These are phyloP conservation scores for Elgaria multicarinata DNA, from an alignment of 2,113 vertebrate genomes.

Conservation along the genomic window DNA sequence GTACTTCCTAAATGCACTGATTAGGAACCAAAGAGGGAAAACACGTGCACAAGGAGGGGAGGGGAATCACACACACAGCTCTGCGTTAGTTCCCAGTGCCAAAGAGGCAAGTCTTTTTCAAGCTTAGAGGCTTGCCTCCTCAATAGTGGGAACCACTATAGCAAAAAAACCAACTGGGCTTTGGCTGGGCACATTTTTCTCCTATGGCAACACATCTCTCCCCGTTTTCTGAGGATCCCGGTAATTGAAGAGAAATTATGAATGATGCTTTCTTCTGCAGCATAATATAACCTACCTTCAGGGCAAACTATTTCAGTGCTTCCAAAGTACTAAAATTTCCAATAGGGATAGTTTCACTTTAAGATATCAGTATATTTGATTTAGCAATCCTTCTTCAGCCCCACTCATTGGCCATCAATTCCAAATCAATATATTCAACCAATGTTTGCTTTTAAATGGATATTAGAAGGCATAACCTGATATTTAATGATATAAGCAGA, in stretches of 20 bases:
- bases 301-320: slow-evolving; percentile 64
- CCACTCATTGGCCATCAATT: background rate
- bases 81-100: background rate
- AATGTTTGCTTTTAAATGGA: slow-evolving; percentile 29
- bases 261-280: slow-evolving; percentile 50
- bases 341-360: slow-evolving; percentile 25
- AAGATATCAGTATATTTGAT: slow-evolving; percentile 46
- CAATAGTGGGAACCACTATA: background rate
- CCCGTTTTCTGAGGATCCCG: background rate
- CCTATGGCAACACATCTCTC: background rate
- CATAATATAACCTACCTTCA: slow-evolving; percentile 44
- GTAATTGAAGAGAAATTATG: slow-evolving; percentile 34
- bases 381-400: slow-evolving; percentile 26
- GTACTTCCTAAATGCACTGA: slow-evolving; percentile 60
- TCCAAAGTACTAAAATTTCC: slow-evolving; percentile 33
- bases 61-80: background rate
- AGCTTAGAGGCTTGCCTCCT: background rate
- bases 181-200: background rate
- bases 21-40: slow-evolving; percentile 14
- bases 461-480: slow-evolving; percentile 37
- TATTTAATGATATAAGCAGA: slow-evolving; percentile 27
- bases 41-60: no score
- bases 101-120: slow-evolving; percentile 3
- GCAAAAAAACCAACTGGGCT: background rate
- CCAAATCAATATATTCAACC: slow-evolving; percentile 50